These are phyloP conservation scores for Sebastes baramenuke DNA, from an alignment of 2,797 vertebrate genomes.

Conservation along the genomic window DNA sequence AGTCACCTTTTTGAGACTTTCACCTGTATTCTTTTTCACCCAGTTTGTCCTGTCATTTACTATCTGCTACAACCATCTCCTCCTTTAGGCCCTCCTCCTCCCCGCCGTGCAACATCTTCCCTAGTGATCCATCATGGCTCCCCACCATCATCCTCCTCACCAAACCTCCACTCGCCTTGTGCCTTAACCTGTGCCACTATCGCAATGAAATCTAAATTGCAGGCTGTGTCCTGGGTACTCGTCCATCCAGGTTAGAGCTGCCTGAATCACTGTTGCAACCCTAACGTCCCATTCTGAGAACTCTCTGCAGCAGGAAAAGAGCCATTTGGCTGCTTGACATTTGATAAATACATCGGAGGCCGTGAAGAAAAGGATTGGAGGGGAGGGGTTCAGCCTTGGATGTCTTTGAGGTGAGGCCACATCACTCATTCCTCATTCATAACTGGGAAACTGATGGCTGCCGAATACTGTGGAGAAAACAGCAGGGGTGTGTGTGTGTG, in stretches of 20 bases:
- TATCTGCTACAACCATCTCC: conserved; percentile 39
- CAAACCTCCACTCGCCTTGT: conserved; percentile 15
- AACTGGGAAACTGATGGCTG: conserved; percentile 11
- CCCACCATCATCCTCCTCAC: conserved; percentile 11
- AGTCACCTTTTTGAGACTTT: background rate
- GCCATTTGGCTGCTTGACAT: conserved; percentile 57
- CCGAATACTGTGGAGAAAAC: background rate
- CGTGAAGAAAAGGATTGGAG: background rate
- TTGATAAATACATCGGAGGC: conserved; percentile 49
- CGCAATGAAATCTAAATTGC: conserved; percentile 80
- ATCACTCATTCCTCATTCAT: conserved; percentile 28
- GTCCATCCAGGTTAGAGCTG: conserved; percentile 44
- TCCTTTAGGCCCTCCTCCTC: background rate
- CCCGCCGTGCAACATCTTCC: background rate
- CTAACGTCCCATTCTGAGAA: conserved; percentile 7
- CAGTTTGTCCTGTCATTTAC: conserved; percentile 21
- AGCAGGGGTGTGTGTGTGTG: background rate
- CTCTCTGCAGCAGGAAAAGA: conserved; percentile 22
- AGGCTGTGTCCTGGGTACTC: conserved; percentile 55
- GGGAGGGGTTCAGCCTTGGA: background rate
- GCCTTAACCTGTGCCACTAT: conserved; percentile 67
- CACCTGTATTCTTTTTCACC: background rate
- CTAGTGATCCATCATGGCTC: conserved; percentile 51
- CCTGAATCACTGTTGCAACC: conserved; percentile 16
- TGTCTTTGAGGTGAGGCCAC: conserved; percentile 9